phyloP scores from a whole-genome alignment of 2,797 vertebrate species.

The Pipistrellus pipistrellus region DNA sequence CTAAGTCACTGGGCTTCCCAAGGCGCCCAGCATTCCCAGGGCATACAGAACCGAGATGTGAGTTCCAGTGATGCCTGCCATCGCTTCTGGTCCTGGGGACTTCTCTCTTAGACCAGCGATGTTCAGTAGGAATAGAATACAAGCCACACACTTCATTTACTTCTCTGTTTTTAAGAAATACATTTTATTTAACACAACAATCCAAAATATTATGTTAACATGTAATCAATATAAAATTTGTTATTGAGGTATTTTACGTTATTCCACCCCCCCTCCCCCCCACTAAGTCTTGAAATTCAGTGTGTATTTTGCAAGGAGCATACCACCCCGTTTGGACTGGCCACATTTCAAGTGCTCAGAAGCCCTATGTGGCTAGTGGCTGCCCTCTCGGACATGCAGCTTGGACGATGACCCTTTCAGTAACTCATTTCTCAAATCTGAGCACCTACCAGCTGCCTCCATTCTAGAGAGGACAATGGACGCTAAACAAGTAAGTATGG shows the following conservation, averaged over 20 bases:
- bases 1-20: neutral
- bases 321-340: neutral
- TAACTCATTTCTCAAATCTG: neutral
- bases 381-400: fast-evolving
- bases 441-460: neutral
- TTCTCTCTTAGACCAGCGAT: neutral
- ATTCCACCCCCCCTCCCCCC: too few species aligned
- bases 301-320: neutral
- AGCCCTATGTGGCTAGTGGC: neutral
- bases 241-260: conserved; percentile 7
- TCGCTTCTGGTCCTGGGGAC: neutral
- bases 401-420: neutral
- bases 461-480: neutral
- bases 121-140: neutral
- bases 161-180: conserved; percentile 23
- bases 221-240: neutral
- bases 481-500: neutral
- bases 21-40: neutral
- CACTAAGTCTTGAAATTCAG: neutral
- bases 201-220: conserved; percentile 4
- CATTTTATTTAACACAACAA: neutral
- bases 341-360: neutral
- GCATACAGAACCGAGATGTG: neutral
- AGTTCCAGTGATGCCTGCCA: neutral
- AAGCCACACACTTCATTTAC: neutral